A percentile compares a stretch with the other conserved stretches of the same genome.
Conservation (phyloP, 2,797 vertebrate species). For the Remorina albescens region DNA sequence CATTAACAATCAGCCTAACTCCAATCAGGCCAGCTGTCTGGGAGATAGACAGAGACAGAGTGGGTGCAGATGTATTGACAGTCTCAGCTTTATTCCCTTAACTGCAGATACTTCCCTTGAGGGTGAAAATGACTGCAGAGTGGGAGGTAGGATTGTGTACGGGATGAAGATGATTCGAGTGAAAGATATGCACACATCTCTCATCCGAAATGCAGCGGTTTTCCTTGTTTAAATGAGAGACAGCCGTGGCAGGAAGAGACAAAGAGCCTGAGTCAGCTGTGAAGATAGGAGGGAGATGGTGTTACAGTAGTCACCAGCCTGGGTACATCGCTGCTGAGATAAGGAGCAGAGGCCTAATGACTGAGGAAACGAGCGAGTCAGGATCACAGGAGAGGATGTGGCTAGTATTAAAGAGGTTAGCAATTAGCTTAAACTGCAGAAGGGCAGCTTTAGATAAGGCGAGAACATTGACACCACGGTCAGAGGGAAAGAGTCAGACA, state of each 20-base stretch:
- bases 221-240: conserved; percentile 55
- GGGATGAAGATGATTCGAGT: conserved; percentile 44
- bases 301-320: conserved; percentile 64
- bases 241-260: conserved; percentile 42
- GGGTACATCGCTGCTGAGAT: conserved; percentile 66
- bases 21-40: conserved; percentile 61
- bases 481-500: conserved; percentile 30
- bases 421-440: conserved; percentile 73
- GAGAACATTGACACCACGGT: conserved; percentile 60
- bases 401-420: conserved; percentile 71
- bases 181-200: conserved; percentile 48
- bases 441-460: conserved; percentile 72
- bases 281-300: conserved; percentile 43
- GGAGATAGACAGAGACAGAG: conserved; percentile 69
- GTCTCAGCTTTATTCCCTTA: conserved; percentile 55
- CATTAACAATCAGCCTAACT: conserved; percentile 65
- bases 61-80: conserved; percentile 72
- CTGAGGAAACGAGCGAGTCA: conserved; percentile 75
- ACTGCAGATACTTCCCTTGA: conserved; percentile 61
- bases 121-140: conserved; percentile 45
- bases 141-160: conserved; percentile 36
- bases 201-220: conserved; percentile 42
- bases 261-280: conserved; percentile 55
- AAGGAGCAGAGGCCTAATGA: conserved; percentile 71
- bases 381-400: conserved; percentile 80